These are phyloP conservation scores for Sardinella longiceps DNA, from an alignment of 2,797 vertebrate species.

Conservation along the genomic window DNA sequence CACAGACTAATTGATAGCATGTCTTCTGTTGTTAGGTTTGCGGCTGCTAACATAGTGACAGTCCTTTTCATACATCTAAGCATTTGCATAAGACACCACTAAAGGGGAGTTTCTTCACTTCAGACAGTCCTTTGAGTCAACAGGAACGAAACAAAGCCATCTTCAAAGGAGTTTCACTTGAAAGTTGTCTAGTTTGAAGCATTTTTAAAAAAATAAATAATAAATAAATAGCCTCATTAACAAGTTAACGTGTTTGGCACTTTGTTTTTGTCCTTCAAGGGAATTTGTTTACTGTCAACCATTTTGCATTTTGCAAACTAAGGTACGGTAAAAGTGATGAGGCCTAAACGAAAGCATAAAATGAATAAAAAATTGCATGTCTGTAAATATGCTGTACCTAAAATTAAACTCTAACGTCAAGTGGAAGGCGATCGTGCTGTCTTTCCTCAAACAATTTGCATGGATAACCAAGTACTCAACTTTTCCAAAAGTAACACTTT, in stretches of 20 bases:
- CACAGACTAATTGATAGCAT: background rate
- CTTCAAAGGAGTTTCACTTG: constrained; percentile 40
- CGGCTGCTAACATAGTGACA: background rate
- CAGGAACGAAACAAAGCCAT: constrained; percentile 31
- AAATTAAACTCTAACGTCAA: background rate
- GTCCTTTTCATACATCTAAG: constrained; percentile 27
- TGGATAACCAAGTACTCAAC: background rate
- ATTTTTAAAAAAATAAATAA: constrained; percentile 14
- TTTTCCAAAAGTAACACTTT: background rate
- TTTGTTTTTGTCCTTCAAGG: background rate
- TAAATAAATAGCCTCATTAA: constrained; percentile 22
- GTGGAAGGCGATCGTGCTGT: background rate
- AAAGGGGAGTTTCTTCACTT: constrained; percentile 28
- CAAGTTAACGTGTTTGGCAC: background rate
- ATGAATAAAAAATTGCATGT: too few relatives aligned
- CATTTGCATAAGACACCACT: constrained; percentile 36
- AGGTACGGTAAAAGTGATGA: background rate
- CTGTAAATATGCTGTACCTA: background rate
- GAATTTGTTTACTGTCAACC: background rate
- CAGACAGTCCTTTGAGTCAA: constrained; percentile 34
- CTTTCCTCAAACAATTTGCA: background rate
- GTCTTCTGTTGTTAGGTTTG: constrained; percentile 28
- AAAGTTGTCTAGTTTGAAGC: constrained; percentile 30
- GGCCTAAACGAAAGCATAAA: background rate
- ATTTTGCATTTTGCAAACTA: background rate